Base-by-base conservation (phyloP, 2,888 invertebrate genomes). In the Drosophila paracracens region DNA sequence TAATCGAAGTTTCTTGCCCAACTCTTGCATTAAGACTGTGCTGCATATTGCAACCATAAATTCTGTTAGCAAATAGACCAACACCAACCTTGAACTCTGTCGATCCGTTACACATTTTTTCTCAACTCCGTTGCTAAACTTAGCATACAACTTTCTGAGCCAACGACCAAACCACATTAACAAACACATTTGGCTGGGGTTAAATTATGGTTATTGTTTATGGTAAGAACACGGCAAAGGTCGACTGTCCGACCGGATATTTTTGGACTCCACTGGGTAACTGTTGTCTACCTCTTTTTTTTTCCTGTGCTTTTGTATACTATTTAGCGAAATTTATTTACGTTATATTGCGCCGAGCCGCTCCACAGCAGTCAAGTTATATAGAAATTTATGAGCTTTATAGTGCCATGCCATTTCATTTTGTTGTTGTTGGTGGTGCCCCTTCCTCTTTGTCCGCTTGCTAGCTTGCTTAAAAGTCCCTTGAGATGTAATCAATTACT, bases 401-500 rank as follows among this genome's bases (percentile, higher is more conserved):
- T 89, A 88, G 88, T 88, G 82, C 82, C 81, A 78, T 87, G 82
- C 82, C 88, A 87, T 89, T 84, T 87, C 78, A 79, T 86, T 87
- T 81, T 74, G 74, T 74, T 83, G 74, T 6, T 50, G 18, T 27
- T 27, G 48, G 8, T 18, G 27, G 3, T 29, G 25, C 33, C 51
- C 38, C 33, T 35, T 33, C 40, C 21, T 40, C 38, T 62, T 46
- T 51, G 70, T 58, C 53, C 52, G 76, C 60, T 63, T 38, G 74
- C 56, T 68, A 66, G 85, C 85, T 89, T 84, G 83, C 90, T 88
- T 91, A 87, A 89, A 88, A 91, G 84, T 92, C 92, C 91, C 92
- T 81, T 76, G 92, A 92, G 92, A 92, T 90, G 92, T 92, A 92
- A 92, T 92, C 92, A 92, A 92, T 92, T 92, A 92, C 92, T 92